Base-by-base conservation (phyloP, 2,113 vertebrate species). In the Acinonyx jubatus region DNA sequence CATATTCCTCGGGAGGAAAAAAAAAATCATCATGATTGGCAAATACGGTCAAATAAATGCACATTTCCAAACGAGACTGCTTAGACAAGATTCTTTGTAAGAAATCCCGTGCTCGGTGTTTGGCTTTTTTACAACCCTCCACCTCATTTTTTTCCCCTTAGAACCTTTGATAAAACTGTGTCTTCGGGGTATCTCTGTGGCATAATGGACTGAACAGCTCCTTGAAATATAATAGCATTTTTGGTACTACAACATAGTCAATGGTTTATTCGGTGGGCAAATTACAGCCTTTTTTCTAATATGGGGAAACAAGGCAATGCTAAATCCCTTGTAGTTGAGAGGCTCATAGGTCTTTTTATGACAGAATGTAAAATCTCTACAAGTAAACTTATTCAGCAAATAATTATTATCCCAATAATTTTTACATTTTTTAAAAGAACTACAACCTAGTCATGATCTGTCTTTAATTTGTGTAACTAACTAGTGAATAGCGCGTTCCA, bases 21-120 rank as follows among this genome's bases (percentile, higher is more conserved):
- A 66, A 83, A 85, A 86, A 27, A 45, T 8, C 41, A 10, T 45
- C 27, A 74, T 36, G 57, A 81, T 78, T 96, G 92, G 90, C 45
- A 98, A 96, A 94, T 90, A 50, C 1, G 48, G 79, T 94, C 36
- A 84, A 94, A 73, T 94, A 36, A 73, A 79, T 84, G 63, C 84
- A 80, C 29, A 36, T 86, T 92, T 97, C 69, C 52, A 81, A 94
- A 74, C 65, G 15, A 80, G 33, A 78, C 16, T 27, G 31, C 94
- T 96, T 84, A 83, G 61, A 65, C 65, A 95, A 88, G 48, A 9
- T 74, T 83, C 10, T 94, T 57, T 52, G 18, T 65, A 31, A 45
- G 5, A 80, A 87, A 92, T 93, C 9, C 7, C 7, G 0, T 14
- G 41, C 41, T 57, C 10, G 0, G 41, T 85, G 21, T 82, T 69